Evolutionary conservation across 2,113 vertebrate genomes (phyloP).

Genomic region (Tympanuchus pallidicinctus): DNA sequence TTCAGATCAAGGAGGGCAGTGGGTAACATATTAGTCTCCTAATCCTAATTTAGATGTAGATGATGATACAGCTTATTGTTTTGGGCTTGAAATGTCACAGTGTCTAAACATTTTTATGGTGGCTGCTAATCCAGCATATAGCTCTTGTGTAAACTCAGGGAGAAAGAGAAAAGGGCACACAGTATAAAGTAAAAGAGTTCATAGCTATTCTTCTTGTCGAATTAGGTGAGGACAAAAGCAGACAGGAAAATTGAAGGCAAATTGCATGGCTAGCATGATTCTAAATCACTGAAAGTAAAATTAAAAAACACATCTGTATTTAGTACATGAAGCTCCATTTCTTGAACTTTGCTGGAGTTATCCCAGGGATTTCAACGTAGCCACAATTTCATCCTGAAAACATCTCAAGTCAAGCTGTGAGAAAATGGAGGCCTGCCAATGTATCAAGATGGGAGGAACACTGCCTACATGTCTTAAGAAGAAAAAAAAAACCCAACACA

Average conservation of each 20-base stretch:
- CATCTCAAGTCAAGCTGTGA: not conserved
- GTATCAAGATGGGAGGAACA: not conserved
- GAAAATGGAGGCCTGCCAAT: not conserved
- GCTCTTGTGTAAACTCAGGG: not conserved
- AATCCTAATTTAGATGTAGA: not conserved
- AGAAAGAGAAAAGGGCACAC: not conserved
- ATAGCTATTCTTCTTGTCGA: not conserved
- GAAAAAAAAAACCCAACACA: not conserved
- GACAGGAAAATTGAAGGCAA: not conserved
- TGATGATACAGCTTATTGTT: not conserved
- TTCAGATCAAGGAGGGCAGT: not conserved
- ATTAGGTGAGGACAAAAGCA: not conserved
- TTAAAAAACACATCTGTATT: not conserved
- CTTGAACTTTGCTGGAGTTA: not conserved
- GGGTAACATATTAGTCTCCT: not conserved
- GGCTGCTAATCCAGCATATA: not conserved
- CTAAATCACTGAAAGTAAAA: not conserved
- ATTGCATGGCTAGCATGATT: not conserved
- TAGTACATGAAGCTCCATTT: not conserved
- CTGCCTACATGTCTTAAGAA: not conserved
- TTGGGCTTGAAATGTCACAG: not conserved
- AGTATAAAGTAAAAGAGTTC: not conserved
- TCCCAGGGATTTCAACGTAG: not conserved
- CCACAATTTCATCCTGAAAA: not conserved
- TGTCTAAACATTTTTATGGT: not conserved